Conservation (phyloP, 2,888 invertebrate genomes). For the Dasypolia templi region DNA sequence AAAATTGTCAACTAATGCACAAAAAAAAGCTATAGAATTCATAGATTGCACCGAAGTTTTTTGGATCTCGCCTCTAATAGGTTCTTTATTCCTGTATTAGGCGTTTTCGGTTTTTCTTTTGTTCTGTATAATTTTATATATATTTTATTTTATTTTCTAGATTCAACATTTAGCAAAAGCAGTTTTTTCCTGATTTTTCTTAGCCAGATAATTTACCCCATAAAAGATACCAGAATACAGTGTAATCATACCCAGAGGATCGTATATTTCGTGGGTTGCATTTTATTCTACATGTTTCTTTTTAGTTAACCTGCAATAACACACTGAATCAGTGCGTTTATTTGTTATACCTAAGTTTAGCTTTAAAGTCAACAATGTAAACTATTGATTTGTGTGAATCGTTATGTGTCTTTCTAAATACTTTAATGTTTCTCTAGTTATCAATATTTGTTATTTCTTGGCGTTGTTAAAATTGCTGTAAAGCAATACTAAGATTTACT, state of each 20-base stretch:
- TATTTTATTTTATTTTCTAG: too few relatives aligned
- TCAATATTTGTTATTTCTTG: not conserved
- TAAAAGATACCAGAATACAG: not conserved
- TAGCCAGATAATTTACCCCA: not conserved
- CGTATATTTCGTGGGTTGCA: not conserved
- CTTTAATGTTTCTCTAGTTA: not conserved
- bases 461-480: not conserved
- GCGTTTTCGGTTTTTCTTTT: too few relatives aligned
- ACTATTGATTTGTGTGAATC: slow-evolving; percentile 5
- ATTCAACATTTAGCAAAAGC: too few relatives aligned
- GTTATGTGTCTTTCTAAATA: not conserved
- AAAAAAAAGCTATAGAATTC: too few relatives aligned
- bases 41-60: too few relatives aligned
- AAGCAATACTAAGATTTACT: not conserved
- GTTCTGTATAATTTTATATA: too few relatives aligned
- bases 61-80: too few relatives aligned
- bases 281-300: not conserved
- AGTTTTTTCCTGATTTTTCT: too few relatives aligned
- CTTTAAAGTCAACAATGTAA: slow-evolving; percentile 17
- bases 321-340: not conserved
- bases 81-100: too few relatives aligned
- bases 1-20: too few relatives aligned
- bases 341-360: not conserved
- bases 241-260: not conserved
- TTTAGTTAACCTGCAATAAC: not conserved